Base-by-base conservation (phyloP, 2,113 vertebrate genomes). In the Myrmophylax atrothorax region DNA sequence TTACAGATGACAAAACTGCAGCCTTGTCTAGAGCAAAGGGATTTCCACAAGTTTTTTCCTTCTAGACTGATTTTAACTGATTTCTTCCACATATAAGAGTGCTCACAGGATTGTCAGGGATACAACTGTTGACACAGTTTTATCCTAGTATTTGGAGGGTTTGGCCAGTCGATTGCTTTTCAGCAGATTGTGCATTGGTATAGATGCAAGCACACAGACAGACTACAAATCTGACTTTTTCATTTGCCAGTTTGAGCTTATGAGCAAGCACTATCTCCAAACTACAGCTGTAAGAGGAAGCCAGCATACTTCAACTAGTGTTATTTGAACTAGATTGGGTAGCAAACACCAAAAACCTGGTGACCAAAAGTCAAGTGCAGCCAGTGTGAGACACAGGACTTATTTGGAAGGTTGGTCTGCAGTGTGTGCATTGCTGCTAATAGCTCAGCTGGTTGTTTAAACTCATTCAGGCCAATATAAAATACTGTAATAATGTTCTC, bases 121-220 rank as follows among this genome's bases (percentile, higher is more conserved):
- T 67, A 96, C 72, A 84, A 68, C 35, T 67, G 79, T 85, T 95
- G 87, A 94, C 88, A 94, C 38, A 94, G 76, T 68, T 93, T 91
- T 90, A 79, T 50, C 38, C 60, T 94, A 82, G 60, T 85, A 92
- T 96, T 91, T 94, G 89, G 55, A 90, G 38, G 63, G 82, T 68
- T 93, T 59, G 88, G 74, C 69, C 67, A 91, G 79, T 47, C 12
- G 1, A 38, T 47, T 74, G 68, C 60, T 91, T 83, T 75, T 76
- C 87, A 92, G 64, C 2, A 18, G 74, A 84, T 63, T 94, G 76
- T 77, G 81, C 81, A 60, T 49, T 91, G 12, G 4, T 82, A 82
- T 87, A 96, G 78, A 93, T 89, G 82, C 75, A 96, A 69, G 75
- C 38, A 69, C 1, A 1, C 63, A 84, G 70, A 62, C 81, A 66